phyloP scores from a whole-genome alignment of 1,140 invertebrate species.

The Drosophila grimshawi region DNA sequence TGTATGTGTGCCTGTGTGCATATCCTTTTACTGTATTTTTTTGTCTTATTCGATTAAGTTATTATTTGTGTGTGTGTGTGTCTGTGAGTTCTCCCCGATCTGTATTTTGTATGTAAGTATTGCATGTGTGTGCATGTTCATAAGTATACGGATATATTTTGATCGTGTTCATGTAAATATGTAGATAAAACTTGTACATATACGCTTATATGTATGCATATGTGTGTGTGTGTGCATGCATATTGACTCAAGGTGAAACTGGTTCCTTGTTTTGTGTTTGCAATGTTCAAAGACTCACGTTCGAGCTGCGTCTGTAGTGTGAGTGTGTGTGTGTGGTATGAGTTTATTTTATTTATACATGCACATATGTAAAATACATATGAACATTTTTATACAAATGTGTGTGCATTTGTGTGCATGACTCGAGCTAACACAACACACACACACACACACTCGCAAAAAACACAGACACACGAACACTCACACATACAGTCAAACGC shows the following conservation, averaged over 20 bases:
- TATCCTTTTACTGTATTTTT: slow-evolving; percentile 2
- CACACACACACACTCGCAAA: slow-evolving; percentile 5
- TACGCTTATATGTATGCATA: neutral
- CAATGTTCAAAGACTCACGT: slow-evolving; percentile 81
- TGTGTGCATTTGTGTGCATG: slow-evolving; percentile 8
- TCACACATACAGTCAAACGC: slow-evolving; percentile 2
- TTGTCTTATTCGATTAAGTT: neutral
- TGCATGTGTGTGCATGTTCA: neutral
- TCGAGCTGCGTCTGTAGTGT: slow-evolving; percentile 50
- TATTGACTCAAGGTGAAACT: slow-evolving; percentile 79
- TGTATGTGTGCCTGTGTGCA: slow-evolving; percentile 2
- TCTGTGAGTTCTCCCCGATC: neutral
- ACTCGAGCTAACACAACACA: neutral
- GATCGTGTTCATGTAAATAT: slow-evolving; percentile 18
- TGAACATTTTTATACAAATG: slow-evolving; percentile 14
- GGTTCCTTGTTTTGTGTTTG: slow-evolving; percentile 79
- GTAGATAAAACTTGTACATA: slow-evolving; percentile 11
- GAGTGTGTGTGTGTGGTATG: slow-evolving; percentile 63
- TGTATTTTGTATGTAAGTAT: neutral
- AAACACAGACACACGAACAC: slow-evolving; percentile 9
- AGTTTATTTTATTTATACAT: slow-evolving; percentile 59
- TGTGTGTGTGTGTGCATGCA: slow-evolving; percentile 36
- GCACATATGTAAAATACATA: slow-evolving; percentile 20
- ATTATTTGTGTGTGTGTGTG: neutral
- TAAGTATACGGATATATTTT: slow-evolving; percentile 20